These are phyloP conservation scores for Pygmarrhopalites habei DNA, from an alignment of 1,140 invertebrate genomes.

Conservation along the genomic window DNA sequence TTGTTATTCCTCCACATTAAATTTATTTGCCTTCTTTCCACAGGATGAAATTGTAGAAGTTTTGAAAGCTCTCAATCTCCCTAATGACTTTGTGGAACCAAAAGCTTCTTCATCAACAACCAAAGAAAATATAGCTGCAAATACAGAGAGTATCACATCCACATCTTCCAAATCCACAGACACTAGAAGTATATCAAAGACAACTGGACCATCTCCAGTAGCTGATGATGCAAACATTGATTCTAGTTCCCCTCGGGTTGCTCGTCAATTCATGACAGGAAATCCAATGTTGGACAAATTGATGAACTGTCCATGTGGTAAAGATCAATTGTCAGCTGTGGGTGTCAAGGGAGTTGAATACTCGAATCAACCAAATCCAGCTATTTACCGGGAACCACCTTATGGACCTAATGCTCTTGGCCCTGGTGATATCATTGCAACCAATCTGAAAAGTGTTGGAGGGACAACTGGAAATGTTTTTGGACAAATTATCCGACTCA, in stretches of 20 bases:
- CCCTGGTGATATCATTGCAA: constrained; percentile 39
- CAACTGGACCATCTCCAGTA: constrained; percentile 29
- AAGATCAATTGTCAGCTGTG: constrained; percentile 36
- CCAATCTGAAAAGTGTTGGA: constrained; percentile 39
- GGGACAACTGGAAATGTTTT: constrained; percentile 40
- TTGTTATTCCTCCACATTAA: neutral
- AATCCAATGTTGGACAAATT: constrained; percentile 40
- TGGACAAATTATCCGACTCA: constrained; percentile 38
- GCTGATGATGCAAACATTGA: constrained; percentile 24
- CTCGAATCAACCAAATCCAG: constrained; percentile 37
- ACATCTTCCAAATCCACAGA: neutral
- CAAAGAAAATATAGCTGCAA: neutral
- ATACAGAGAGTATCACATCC: constrained; percentile 2
- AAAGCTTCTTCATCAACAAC: constrained; percentile 11
- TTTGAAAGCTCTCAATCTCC: constrained; percentile 35
- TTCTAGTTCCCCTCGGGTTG: constrained; percentile 28
- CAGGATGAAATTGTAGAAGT: constrained; percentile 38
- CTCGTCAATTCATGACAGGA: constrained; percentile 39
- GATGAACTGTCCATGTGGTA: constrained; percentile 40
- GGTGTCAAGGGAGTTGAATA: constrained; percentile 39
- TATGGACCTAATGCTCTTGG: constrained; percentile 39
- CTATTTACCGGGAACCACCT: constrained; percentile 38
- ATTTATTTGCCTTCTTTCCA: constrained; percentile 1
- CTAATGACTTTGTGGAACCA: constrained; percentile 32
- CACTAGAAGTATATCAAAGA: neutral